Base-by-base conservation (phyloP, 2,888 invertebrate species). In the Meteorus colon region DNA sequence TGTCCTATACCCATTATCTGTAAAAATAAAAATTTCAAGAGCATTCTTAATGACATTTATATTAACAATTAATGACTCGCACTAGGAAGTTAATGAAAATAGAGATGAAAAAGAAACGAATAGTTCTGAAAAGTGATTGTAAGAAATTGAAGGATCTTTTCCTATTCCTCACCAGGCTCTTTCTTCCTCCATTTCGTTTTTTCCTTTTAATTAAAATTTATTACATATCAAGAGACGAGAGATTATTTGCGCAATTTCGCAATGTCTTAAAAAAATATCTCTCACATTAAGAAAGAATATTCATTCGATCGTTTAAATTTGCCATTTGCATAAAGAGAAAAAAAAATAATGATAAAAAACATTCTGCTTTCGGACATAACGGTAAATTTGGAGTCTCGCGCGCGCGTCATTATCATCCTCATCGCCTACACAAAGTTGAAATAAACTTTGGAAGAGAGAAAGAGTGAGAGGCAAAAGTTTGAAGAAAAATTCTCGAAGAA, bases 301-400 rank as follows among this genome's bases (percentile, higher is more conserved):
- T 70, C 70, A 70, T 70, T 63, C 63, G 65, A 55, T 63, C 51
- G 63, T 75, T 48, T 62, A 71, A 75, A 66, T 71, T 71, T 59
- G 45, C n/a, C 41, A 70, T 75, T 75, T 66, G 31, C 75, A 75
- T 71, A 70, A 75, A 68, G 71, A 75, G 55, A 67, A 45, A 5
- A 48, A 48, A n/a, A 48, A n/a, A n/a, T 48, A 48, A n/a, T 48
- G 12, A 48, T 48, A 48, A n/a, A 48, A 48, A n/a, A 48, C 4
- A 55, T 10, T 55, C 41, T 16, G 70, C 59, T 59, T 45, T 70
- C 34, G 48, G 34, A 65, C 29, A 65, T 75, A 75, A 71, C 75
- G 75, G 75, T 75, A 66, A 59, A 63, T 55, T 70, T 71, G 24
- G 45, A 19, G 27, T 48, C 16, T 66, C 45, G 27, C 55, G 24